Evolutionary conservation across 2,888 invertebrate genomes (phyloP), one percentile per base, ranked within the genome.

Genomic region (Spilarctia lutea): DNA sequence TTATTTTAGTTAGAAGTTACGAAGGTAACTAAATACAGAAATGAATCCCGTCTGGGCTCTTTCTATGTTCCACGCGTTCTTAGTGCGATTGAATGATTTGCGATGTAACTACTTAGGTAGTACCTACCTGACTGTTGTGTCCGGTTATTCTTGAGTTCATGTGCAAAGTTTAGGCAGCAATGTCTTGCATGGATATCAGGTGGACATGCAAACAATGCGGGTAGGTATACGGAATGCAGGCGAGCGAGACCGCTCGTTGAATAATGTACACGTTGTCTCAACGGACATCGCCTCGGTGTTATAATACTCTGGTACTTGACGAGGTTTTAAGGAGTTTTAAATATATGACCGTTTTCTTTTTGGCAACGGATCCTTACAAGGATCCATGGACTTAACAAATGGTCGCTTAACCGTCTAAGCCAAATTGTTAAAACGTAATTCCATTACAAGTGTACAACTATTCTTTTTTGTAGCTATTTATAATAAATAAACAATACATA

Each of bases 211-310:
- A 91, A 92, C 90, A 87, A 89, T 88, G 87, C 84, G 83, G 83
- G 84, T 85, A 85, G 87, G 83, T 85, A 83, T 79, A 83, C 87
- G 90, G 91, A 91, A 91, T 91, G 91, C 91, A 85, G 80, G 82
- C 81, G 77, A 79, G 86, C 85, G 87, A 85, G 89, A 79, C 87
- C 87, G 87, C 90, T 89, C 87, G 87, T 90, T 94, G 94, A 94
- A 93, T 94, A 91, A 94, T 94, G 92, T 90, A 93, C 86, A 87
- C 85, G 83, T 67, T 75, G 85, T 86, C 86, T 85, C 88, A 86
- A 74, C 81, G 86, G 86, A 87, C 87, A 91, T 85, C 81, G 84
- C 84, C 86, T 87, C 83, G 84, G 81, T 78, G 85, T 86, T 88
- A 89, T 90, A 86, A 85, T 83, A 81, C 81, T 87, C 87, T 89